phyloP scores from a whole-genome alignment of 2,797 vertebrate genomes.

The Urocyon cinereoargenteus region DNA sequence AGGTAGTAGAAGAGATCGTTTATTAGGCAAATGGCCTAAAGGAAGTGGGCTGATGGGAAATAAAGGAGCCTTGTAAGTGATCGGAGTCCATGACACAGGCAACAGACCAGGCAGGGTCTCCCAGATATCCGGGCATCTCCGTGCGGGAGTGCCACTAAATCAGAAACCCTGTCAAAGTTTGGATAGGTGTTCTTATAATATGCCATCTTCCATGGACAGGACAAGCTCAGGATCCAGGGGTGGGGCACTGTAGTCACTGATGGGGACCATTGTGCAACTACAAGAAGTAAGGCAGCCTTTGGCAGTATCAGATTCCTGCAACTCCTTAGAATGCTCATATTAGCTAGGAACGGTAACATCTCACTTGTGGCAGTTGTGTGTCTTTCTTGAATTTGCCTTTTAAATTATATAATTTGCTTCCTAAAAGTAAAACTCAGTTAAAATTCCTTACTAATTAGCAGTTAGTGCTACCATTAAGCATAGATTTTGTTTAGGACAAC shows the following conservation, averaged over 20 bases:
- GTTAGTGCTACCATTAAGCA: background rate
- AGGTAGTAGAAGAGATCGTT: background rate
- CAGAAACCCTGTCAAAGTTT: background rate
- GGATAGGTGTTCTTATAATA: accelerated
- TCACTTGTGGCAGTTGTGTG: background rate
- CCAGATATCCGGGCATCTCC: accelerated
- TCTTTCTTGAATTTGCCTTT: background rate
- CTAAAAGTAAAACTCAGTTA: background rate
- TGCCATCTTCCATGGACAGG: accelerated
- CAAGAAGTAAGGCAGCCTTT: accelerated
- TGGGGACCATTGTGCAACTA: background rate
- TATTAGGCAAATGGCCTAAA: background rate
- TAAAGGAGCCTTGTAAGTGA: background rate
- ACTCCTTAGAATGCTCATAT: background rate
- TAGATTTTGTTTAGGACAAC: background rate
- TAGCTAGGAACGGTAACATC: accelerated
- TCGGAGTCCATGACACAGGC: accelerated
- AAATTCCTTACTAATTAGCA: background rate
- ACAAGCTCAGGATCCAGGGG: background rate
- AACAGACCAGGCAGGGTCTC: background rate
- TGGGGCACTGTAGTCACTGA: background rate
- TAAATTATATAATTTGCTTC: background rate
- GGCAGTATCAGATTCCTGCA: background rate
- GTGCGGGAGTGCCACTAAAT: accelerated
- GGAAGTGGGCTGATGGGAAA: background rate